Base-by-base conservation (phyloP, 2,888 invertebrate genomes). In the Ramazzottius varieornatus region DNA sequence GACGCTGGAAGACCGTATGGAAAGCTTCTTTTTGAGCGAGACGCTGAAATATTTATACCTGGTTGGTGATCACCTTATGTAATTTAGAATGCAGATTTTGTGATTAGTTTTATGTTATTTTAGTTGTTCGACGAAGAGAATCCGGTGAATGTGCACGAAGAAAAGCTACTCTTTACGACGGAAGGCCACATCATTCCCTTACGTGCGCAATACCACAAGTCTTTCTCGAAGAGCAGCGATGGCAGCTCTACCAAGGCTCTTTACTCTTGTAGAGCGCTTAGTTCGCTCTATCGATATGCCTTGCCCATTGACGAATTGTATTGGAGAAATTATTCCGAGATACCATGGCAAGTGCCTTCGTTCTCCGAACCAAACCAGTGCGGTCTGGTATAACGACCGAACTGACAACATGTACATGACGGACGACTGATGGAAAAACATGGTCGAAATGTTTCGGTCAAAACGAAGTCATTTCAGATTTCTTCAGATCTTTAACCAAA, bases 11-110 rank as follows among this genome's bases (percentile, higher is more conserved):
- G 82, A 82, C 71, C 73, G 83, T 65, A 83, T 83, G 82, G 83
- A 83, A 71, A 81, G 81, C 68, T 83, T 83, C 72, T 83, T 83
- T 72, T 74, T 83, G 4, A 80, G 81, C 68, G 83, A 83, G 74
- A 83, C 83, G 1, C 79, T 81, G 73, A 83, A 83, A 76, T 83
- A 83, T 73, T 74, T 83, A 64, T 82, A 80, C 71, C 72, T 83
- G 75, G 82, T 82, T 71, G 13, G 64, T 32, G 13, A 20, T 8
- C 8, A 24, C 8, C 4, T 13, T 64, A 63, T 29, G 63, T 32
- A 64, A n/a, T 2, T 65, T 65, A 65, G 4, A 32, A 32, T 1
- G 24, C 1, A 1, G 29, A 16, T 32, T 54, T 24, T 54, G 20
- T 54, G 24, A n/a, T 54, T 46, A 65, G 32, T 67, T 63, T 64